Conservation (phyloP, 2,888 invertebrate species). For the Cotesia congregata region DNA sequence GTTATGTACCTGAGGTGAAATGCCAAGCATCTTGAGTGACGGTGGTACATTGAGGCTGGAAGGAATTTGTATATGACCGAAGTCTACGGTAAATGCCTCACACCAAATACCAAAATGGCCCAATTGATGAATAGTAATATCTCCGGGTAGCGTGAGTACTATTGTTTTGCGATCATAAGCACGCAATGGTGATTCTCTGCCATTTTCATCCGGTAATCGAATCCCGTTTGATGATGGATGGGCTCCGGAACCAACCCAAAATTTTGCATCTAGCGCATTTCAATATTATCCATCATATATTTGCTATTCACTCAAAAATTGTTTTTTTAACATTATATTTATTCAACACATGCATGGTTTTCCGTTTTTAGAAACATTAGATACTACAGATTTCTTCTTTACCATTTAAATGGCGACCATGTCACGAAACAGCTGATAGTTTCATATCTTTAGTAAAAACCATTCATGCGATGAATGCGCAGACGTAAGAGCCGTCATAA, state of each 20-base stretch:
- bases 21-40: slow-evolving; percentile 92
- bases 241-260: slow-evolving; percentile 90
- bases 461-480: too few species aligned
- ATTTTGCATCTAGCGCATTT: slow-evolving; percentile 83
- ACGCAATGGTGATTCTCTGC: slow-evolving; percentile 83
- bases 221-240: slow-evolving; percentile 87
- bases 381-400: too few species aligned
- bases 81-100: slow-evolving; percentile 92
- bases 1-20: slow-evolving; percentile 88
- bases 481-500: too few species aligned
- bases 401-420: too few species aligned
- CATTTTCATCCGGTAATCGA: slow-evolving; percentile 92
- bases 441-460: too few species aligned
- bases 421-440: too few species aligned
- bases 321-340: not conserved
- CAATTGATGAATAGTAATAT: slow-evolving; percentile 91
- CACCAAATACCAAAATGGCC: slow-evolving; percentile 96
- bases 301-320: slow-evolving; percentile 10
- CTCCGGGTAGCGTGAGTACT: slow-evolving; percentile 89
- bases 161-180: slow-evolving; percentile 90
- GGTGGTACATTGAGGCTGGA: slow-evolving; percentile 86
- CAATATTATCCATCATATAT: not conserved
- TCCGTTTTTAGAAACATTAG: too few species aligned
- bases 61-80: slow-evolving; percentile 88
- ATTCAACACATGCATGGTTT: not conserved